Base-by-base conservation (phyloP, 2,888 invertebrate genomes). In the Oxyteleia sp. region DNA sequence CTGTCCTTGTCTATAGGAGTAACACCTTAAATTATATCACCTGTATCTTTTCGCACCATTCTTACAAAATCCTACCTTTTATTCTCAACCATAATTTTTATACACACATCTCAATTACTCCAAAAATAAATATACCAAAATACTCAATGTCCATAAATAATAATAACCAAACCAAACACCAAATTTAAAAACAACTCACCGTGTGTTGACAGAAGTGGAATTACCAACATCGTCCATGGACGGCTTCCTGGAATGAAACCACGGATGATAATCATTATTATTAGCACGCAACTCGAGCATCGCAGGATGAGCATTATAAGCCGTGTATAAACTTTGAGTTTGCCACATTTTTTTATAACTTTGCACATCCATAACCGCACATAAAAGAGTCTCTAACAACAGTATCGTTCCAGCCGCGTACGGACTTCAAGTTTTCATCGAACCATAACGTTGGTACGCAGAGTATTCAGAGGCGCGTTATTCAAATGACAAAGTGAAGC, bases 191-290 rank as follows among this genome's bases (percentile, higher is more conserved):
- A 59, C 82, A 92, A 96, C 97, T 97, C 95, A 97, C 97, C 97
- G 97, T 92, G 97, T 96, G 94, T 97, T 97, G 91, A 97, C 97
- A 88, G 97, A 97, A 85, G 97, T 96, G 72, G 97, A 96, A 92
- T 96, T 97, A 87, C 96, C 96, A 91, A 97, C 96, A 92, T 97
- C 97, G 94, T 97, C 97, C 94, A 97, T 96, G 85, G 97, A 95
- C 89, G 97, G 97, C 94, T 97, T 97, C 95, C 96, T 97, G 96
- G 92, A 96, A 96, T 94, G 95, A 95, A 93, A 94, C 94, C 93
- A 93, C 89, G 92, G 90, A 92, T 93, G 92, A 89, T 92, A 90
- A 90, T 93, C 91, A 91, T 93, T 93, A 92, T 89, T 92, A 89
- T 88, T 92, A 84, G 90, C 87, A 78, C 90, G 90, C 61, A 93